Evolutionary conservation across 2,797 vertebrate genomes (phyloP), one percentile per base, ranked within the genome.

Genomic region (Rhynchonycteris naso): DNA sequence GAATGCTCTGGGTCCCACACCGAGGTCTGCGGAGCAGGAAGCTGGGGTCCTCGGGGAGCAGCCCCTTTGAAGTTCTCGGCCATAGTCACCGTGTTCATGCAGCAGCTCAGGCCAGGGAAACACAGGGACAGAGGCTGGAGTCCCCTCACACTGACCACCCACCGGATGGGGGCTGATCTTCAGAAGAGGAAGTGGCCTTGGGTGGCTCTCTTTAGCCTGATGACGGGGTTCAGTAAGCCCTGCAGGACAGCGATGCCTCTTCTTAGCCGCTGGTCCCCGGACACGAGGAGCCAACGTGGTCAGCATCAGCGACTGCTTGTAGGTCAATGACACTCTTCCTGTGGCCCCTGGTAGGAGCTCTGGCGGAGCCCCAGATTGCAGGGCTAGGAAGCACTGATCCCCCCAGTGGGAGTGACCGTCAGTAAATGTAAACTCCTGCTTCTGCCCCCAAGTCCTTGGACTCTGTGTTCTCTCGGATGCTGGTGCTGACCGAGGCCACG

Each of bases 261-360:
- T 38, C 52, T 69, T 7, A 7, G 43, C 11, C 19, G 52, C 26
- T 6, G 54, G 43, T 56, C 28, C 28, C 50, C 7, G 30, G 35
- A 18, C 56, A 3, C n/a, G 35, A 26, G 90, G 22, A 54, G 43
- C 33, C 54, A 1, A 33, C 33, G 68, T 43, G 71, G 18, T 19
- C 0, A 21, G 52, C 3, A 1, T 54, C 28, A 1, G 11, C 33
- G 5, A 3, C 22, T 4, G 47, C 33, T 24, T 35, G n/a, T 2
- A 7, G 33, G 11, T 56, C 56, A 3, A 2, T 7, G 72, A 24
- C 7, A 8, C 9, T 8, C 35, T 30, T 33, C 33, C n/a, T 2
- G 47, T 33, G 50, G 61, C 22, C 28, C 16, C 14, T 7, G 4
- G 4, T 11, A 74, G n/a, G 8, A 30, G 9, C 74, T 74, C 58